Evolutionary conservation across 2,113 vertebrate genomes (phyloP).

Genomic region (Calonectris borealis): DNA sequence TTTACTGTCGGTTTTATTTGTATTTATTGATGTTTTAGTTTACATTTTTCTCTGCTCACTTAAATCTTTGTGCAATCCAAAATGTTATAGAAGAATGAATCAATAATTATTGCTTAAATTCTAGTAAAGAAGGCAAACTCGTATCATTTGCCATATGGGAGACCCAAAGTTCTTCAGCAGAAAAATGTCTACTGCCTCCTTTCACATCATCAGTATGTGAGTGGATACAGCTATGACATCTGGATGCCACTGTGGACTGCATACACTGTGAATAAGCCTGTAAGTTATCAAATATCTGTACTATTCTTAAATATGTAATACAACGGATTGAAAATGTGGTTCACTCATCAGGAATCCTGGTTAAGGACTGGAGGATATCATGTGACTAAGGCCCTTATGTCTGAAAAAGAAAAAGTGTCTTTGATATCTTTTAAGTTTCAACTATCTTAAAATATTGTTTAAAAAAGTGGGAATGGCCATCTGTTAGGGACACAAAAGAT

Average conservation of each 20-base stretch:
- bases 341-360: background rate
- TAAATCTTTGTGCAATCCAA: background rate
- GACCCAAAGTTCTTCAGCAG: constrained; percentile 78
- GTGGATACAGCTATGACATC: constrained; percentile 75
- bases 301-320: background rate
- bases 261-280: constrained; percentile 82
- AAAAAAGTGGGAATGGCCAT: background rate
- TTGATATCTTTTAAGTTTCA: background rate
- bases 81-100: background rate
- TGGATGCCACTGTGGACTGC: constrained; percentile 91
- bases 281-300: constrained; percentile 56
- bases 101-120: constrained; percentile 25
- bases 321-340: background rate
- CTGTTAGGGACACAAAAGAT: background rate
- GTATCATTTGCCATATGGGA: constrained; percentile 78
- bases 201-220: constrained; percentile 82
- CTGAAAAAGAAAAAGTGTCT: background rate
- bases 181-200: constrained; percentile 81
- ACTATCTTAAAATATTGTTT: background rate
- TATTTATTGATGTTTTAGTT: background rate
- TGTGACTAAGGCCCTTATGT: background rate
- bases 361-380: background rate
- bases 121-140: constrained; percentile 55
- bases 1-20: background rate
- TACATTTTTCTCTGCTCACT: background rate